phyloP scores from a whole-genome alignment of 2,797 vertebrate genomes.

The Coregonus ussuriensis region DNA sequence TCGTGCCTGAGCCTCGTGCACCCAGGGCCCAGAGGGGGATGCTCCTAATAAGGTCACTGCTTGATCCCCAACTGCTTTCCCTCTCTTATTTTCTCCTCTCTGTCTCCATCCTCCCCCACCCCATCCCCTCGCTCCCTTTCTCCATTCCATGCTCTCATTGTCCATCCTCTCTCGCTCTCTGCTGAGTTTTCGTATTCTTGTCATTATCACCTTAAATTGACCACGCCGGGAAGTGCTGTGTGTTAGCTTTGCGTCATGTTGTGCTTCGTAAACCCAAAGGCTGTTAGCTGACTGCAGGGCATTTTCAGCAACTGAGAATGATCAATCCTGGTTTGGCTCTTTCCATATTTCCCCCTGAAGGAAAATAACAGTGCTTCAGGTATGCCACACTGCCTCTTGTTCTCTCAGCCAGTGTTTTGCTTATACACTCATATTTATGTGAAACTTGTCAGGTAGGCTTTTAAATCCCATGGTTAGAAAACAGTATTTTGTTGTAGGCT shows the following conservation, averaged over 20 bases:
- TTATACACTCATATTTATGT: neutral
- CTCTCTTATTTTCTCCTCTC: slow-evolving; percentile 15
- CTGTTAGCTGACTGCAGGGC: slow-evolving; percentile 8
- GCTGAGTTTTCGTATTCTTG: neutral
- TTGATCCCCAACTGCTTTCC: slow-evolving; percentile 56
- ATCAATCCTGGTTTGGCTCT: neutral
- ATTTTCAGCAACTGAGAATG: slow-evolving; percentile 18
- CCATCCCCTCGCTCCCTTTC: slow-evolving; percentile 24
- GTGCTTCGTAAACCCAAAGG: neutral
- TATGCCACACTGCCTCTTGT: neutral
- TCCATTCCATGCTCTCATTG: neutral
- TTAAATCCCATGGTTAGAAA: slow-evolving; percentile 7
- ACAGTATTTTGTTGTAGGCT: slow-evolving; percentile 16
- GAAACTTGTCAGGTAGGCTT: neutral
- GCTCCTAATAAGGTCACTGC: slow-evolving; percentile 71
- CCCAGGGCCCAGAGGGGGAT: neutral
- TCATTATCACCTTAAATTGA: slow-evolving; percentile 8
- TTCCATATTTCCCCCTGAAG: neutral
- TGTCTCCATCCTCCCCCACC: neutral
- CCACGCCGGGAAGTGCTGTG: slow-evolving; percentile 12
- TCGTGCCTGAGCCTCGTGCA: slow-evolving; percentile 16
- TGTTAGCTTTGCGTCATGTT: slow-evolving; percentile 6
- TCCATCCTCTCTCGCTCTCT: neutral
- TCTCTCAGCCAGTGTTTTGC: neutral
- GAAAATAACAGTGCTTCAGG: neutral